Evolutionary conservation across 2,797 vertebrate species (phyloP).

Genomic region (Enteromius radiatus): DNA sequence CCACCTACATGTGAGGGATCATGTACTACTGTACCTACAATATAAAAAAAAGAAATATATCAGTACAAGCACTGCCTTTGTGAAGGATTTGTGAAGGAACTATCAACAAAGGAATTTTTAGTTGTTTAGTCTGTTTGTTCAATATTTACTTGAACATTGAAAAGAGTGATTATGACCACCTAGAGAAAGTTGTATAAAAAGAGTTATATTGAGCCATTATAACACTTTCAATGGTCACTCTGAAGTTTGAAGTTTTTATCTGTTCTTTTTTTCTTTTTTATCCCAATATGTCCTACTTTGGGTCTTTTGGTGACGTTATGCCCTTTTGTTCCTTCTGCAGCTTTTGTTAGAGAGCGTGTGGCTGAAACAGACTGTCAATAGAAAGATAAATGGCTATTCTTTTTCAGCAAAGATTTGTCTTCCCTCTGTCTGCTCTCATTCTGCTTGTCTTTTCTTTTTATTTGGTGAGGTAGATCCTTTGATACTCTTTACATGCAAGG

Average conservation of each 20-base stretch:
- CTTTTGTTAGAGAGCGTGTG: constrained; percentile 30
- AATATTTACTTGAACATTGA: neutral
- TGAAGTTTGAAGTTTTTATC: neutral
- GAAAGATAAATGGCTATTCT: constrained; percentile 50
- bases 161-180: neutral
- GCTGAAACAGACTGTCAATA: constrained; percentile 43
- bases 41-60: neutral
- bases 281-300: constrained; percentile 25
- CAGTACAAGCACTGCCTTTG: neutral
- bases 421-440: neutral
- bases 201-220: neutral
- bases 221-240: neutral
- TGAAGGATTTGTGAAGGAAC: neutral
- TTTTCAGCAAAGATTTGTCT: constrained; percentile 46
- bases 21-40: neutral
- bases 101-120: neutral
- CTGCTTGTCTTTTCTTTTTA: constrained; percentile 10
- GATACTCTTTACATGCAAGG: constrained; percentile 25
- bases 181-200: neutral
- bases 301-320: constrained; percentile 16
- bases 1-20: neutral
- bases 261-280: neutral
- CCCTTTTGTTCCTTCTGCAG: constrained; percentile 30
- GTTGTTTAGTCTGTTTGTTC: neutral
- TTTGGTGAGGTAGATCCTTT: constrained; percentile 37